A percentile compares a stretch with the other conserved stretches of the same genome.
Conservation (phyloP, 1,140 invertebrate genomes). For the Sweltsa coloradensis region DNA sequence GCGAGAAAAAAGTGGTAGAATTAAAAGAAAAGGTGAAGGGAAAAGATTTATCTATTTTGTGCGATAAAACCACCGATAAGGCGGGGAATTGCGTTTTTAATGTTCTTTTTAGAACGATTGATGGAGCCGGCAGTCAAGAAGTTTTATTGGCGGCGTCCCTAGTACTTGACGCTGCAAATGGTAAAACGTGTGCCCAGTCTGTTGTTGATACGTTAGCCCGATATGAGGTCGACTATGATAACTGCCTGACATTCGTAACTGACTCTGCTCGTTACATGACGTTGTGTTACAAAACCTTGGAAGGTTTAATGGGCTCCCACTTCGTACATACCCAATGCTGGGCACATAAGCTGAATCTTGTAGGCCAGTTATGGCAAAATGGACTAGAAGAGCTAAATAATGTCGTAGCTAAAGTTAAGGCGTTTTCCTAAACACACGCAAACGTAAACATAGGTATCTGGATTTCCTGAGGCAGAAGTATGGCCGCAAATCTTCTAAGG, state of each 20-base stretch:
- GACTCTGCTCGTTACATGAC: neutral
- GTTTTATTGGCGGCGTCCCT: neutral
- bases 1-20: neutral
- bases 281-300: neutral
- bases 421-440: neutral
- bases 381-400: neutral
- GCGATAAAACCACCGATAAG: neutral
- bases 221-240: neutral
- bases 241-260: neutral
- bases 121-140: neutral
- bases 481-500: neutral
- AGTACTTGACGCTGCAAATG: slow-evolving; percentile 1
- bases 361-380: neutral
- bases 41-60: neutral
- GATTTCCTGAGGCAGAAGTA: neutral
- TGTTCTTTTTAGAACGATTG: neutral
- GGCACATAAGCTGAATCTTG: neutral
- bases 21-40: neutral
- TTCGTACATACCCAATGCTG: neutral
- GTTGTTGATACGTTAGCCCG: neutral
- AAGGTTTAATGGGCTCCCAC: neutral
- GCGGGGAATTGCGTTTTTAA: neutral
- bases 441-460: neutral
- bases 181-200: neutral
- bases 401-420: neutral